A percentile compares a stretch with the other conserved stretches of the same genome.
phyloP scores from a whole-genome alignment of 2,888 invertebrate genomes.

The Phyllotreta cruciferae region DNA sequence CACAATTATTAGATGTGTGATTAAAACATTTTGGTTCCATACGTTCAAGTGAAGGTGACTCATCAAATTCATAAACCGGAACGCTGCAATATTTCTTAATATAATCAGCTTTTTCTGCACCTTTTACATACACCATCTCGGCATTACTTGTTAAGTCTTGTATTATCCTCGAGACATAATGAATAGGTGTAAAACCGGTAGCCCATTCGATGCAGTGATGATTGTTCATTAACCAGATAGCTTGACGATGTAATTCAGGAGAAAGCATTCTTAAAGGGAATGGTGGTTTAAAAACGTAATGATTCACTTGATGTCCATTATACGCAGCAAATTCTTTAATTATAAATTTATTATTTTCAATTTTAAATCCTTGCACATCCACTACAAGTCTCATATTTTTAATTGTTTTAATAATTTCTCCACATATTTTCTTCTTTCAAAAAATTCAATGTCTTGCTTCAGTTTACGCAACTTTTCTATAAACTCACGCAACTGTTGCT shows the following conservation, averaged over 20 bases:
- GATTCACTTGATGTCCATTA: slow-evolving; percentile 10
- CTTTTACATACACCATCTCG: slow-evolving; percentile 14
- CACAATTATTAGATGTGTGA: slow-evolving; percentile 1
- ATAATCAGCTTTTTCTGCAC: slow-evolving; percentile 15
- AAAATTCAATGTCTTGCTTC: no score
- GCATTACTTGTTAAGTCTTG: slow-evolving; percentile 14
- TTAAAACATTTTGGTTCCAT: slow-evolving; percentile 11
- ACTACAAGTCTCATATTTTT: slow-evolving; percentile 6
- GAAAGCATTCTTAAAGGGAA: slow-evolving; percentile 13
- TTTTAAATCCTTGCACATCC: slow-evolving; percentile 20
- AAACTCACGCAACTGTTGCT: no score
- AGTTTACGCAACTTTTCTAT: no score
- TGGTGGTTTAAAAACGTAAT: slow-evolving; percentile 25
- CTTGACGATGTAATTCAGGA: slow-evolving; percentile 8
- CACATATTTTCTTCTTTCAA: not conserved
- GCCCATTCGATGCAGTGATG: slow-evolving; percentile 18
- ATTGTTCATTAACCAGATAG: slow-evolving; percentile 14
- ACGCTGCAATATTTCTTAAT: slow-evolving; percentile 7
- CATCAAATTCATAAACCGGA: slow-evolving; percentile 13
- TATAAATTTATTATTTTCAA: slow-evolving; percentile 27
- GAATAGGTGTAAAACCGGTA: slow-evolving; percentile 9
- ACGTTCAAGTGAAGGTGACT: slow-evolving; percentile 3
- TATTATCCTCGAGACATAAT: not conserved
- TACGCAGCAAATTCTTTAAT: slow-evolving; percentile 24
- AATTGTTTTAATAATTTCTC: not conserved